These are phyloP conservation scores for Caenorhabditis doughertyi DNA, from an alignment of 2,888 invertebrate genomes.

Conservation along the genomic window DNA sequence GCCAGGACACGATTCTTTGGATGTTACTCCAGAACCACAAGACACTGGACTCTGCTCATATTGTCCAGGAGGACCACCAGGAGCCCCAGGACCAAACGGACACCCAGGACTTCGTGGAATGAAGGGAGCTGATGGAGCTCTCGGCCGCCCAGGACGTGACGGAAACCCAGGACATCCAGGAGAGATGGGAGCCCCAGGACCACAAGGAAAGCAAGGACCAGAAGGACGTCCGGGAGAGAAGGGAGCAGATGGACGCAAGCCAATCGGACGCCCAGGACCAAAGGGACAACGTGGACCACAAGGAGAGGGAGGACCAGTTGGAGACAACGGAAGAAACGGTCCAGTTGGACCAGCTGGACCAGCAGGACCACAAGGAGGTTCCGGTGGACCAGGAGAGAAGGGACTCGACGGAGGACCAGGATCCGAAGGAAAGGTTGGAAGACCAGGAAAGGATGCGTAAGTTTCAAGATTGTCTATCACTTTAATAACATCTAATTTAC, in stretches of 20 bases:
- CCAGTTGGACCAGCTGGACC: conserved; percentile 71
- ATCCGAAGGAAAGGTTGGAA: conserved; percentile 66
- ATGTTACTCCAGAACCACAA: conserved; percentile 77
- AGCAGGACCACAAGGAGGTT: conserved; percentile 70
- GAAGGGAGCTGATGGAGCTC: conserved; percentile 74
- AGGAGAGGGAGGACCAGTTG: conserved; percentile 70
- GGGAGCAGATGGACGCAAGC: conserved; percentile 79
- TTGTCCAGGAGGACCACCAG: conserved; percentile 70
- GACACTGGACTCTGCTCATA: conserved; percentile 78
- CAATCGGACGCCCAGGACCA: conserved; percentile 80
- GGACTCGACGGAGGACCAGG: conserved; percentile 76
- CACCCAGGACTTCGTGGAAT: conserved; percentile 72
- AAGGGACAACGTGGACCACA: conserved; percentile 77
- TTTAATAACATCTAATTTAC: conserved; percentile 3
- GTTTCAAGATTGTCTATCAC: neutral
- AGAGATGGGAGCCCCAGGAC: conserved; percentile 77
- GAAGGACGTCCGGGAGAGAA: conserved; percentile 78
- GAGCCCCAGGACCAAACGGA: conserved; percentile 72
- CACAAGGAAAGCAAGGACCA: conserved; percentile 70
- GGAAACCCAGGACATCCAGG: conserved; percentile 78
- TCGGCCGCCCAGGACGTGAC: conserved; percentile 76
- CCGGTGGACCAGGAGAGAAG: conserved; percentile 70
- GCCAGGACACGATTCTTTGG: conserved; percentile 70
- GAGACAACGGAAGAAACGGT: conserved; percentile 72
- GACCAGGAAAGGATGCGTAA: conserved; percentile 70